Conservation (phyloP, 2,888 invertebrate species). For the Agapetus fuscipes region DNA sequence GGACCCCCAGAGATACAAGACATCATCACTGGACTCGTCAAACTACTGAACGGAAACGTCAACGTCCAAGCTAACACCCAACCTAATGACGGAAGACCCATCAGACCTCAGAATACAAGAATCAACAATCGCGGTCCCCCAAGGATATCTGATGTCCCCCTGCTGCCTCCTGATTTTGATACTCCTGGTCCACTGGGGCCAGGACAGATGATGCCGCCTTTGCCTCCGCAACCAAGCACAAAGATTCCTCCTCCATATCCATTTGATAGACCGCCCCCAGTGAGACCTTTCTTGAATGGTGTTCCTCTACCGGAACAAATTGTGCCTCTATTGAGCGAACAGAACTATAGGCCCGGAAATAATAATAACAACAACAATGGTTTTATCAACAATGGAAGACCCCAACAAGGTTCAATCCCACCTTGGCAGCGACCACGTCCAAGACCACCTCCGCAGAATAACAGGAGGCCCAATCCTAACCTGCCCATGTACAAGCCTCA, state of each 20-base stretch:
- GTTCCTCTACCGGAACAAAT: constrained; percentile 67
- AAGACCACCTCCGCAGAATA: constrained; percentile 42
- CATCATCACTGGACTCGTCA: constrained; percentile 82
- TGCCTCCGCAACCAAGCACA: constrained; percentile 37
- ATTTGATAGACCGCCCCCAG: constrained; percentile 59
- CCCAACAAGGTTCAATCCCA: constrained; percentile 43
- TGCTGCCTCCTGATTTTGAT: constrained; percentile 58
- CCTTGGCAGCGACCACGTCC: constrained; percentile 56
- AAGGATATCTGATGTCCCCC: constrained; percentile 67
- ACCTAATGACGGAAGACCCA: constrained; percentile 46
- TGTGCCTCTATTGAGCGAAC: constrained; percentile 46
- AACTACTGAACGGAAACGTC: constrained; percentile 78
- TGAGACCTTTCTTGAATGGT: constrained; percentile 54
- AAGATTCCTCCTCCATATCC: constrained; percentile 61
- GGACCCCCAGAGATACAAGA: constrained; percentile 77
- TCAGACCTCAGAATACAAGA: constrained; percentile 60
- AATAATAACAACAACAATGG: constrained; percentile 1
- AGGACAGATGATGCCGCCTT: constrained; percentile 39
- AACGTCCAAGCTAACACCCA: constrained; percentile 73
- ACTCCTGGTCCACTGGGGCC: constrained; percentile 25
- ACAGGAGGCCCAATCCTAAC: constrained; percentile 43
- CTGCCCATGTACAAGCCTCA: constrained; percentile 55
- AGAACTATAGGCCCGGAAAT: constrained; percentile 43
- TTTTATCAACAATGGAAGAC: constrained; percentile 36
- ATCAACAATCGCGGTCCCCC: constrained; percentile 89